phyloP scores from a whole-genome alignment of 1,140 invertebrate species.

The Sarcophaga bullata region DNA sequence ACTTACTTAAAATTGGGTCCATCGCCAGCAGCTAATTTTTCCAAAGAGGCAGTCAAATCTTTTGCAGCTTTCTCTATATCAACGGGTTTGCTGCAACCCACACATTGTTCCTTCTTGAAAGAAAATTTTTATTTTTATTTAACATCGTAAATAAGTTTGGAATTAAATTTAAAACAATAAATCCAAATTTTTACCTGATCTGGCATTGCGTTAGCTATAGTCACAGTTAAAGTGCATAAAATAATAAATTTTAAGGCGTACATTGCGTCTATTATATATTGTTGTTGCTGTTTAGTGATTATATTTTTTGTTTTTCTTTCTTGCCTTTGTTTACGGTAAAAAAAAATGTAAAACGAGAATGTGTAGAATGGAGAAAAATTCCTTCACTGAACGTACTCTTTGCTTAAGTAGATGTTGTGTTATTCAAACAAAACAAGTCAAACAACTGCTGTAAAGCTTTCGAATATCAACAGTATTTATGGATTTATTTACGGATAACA shows the following conservation, averaged over 20 bases:
- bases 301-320: neutral
- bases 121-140: neutral
- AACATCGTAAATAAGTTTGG: neutral
- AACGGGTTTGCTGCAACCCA: constrained; percentile 7
- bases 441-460: neutral
- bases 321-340: neutral
- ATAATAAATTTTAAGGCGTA: constrained; percentile 10
- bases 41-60: constrained; percentile 45
- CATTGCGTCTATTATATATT: neutral
- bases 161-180: neutral
- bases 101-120: constrained; percentile 4
- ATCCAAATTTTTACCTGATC: constrained; percentile 16
- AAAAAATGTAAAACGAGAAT: neutral
- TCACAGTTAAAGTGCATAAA: constrained; percentile 16
- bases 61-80: constrained; percentile 44
- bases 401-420: too few relatives aligned
- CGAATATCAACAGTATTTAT: neutral
- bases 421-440: too few relatives aligned
- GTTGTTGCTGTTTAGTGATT: neutral
- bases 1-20: constrained; percentile 50
- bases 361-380: too few relatives aligned
- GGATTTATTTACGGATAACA: neutral
- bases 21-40: constrained; percentile 44
- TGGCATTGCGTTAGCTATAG: constrained; percentile 2
- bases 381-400: constrained; percentile 15